Percentiles rank a stretch among this genome's conserved stretches.
Conservation (phyloP, 2,113 vertebrate species). For the Albula glossodonta region DNA sequence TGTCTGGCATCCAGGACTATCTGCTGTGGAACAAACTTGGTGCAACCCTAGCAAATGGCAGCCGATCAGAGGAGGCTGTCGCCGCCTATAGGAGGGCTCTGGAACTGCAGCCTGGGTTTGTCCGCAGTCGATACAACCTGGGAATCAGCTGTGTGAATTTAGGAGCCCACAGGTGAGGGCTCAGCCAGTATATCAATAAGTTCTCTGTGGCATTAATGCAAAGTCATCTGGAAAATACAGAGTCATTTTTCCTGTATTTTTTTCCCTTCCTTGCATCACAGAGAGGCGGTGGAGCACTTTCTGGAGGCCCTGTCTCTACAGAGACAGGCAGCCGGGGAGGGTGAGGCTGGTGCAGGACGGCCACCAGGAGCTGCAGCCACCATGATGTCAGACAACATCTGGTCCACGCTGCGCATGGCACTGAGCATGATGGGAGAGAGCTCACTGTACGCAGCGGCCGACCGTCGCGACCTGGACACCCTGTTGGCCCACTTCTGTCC, state of each 20-base stretch:
- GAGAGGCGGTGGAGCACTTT: slow-evolving; percentile 97
- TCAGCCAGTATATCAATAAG: background rate
- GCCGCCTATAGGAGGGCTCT: slow-evolving; percentile 89
- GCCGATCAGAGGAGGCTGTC: slow-evolving; percentile 92
- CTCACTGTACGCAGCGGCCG: slow-evolving; percentile 86
- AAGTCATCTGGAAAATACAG: background rate
- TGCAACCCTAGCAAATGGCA: slow-evolving; percentile 93
- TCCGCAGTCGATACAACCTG: slow-evolving; percentile 95
- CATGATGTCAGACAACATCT: slow-evolving; percentile 99
- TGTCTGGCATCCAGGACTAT: slow-evolving; percentile 77
- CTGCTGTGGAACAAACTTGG: slow-evolving; percentile 96
- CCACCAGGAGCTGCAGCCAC: slow-evolving; percentile 71
- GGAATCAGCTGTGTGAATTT: slow-evolving; percentile 98
- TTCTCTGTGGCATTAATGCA: background rate
- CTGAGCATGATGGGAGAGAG: slow-evolving; percentile 98
- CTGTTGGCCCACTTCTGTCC: slow-evolving; percentile 85
- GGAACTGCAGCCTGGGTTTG: slow-evolving; percentile 92
- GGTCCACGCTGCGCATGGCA: slow-evolving; percentile 96
- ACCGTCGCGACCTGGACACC: slow-evolving; percentile 82
- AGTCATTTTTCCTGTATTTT: background rate
- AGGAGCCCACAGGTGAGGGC: slow-evolving; percentile 87
- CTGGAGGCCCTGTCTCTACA: slow-evolving; percentile 93
- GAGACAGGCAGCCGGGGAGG: slow-evolving; percentile 81
- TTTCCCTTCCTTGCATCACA: slow-evolving; percentile 49
- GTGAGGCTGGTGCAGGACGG: slow-evolving; percentile 67